Percentiles rank a stretch among this genome's conserved stretches.
Conservation (phyloP, 2,797 vertebrate genomes). For the Aulostomus chinensis region DNA sequence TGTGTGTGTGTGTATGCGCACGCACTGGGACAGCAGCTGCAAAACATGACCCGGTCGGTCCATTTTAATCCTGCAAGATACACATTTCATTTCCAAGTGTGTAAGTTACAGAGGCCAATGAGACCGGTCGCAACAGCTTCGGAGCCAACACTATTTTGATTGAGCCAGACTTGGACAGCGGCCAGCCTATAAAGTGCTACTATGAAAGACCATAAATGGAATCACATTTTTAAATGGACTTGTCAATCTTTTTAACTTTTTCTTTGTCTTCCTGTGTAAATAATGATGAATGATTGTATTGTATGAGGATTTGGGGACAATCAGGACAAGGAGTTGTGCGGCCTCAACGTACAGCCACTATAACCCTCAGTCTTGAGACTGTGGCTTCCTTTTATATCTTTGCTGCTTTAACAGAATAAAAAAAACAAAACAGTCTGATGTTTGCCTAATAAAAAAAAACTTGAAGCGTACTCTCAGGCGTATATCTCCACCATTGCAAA, state of each 20-base stretch:
- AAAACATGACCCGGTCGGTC: conserved; percentile 56
- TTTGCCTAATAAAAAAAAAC: too few species aligned
- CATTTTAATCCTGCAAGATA: conserved; percentile 75
- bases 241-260: conserved; percentile 18
- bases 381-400: too few species aligned
- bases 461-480: too few species aligned
- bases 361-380: too few species aligned
- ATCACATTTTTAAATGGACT: conserved; percentile 44
- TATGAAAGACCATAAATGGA: conserved; percentile 47
- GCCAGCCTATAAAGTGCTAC: conserved; percentile 45
- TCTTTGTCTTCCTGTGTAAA: conserved; percentile 10
- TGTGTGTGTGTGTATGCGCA: conserved; percentile 25
- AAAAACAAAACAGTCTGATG: too few species aligned
- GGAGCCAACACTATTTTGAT: conserved; percentile 43
- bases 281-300: conserved; percentile 9
- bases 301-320: not conserved
- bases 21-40: conserved; percentile 28
- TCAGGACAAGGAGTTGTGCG: not conserved
- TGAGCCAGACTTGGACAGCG: conserved; percentile 32
- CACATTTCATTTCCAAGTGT: conserved; percentile 72
- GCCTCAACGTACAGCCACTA: too few species aligned
- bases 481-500: too few species aligned
- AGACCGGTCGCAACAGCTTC: conserved; percentile 41
- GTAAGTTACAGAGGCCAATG: conserved; percentile 49
- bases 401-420: too few species aligned